Evolutionary conservation across 2,797 vertebrate genomes (phyloP), one percentile per base, ranked within the genome.

Genomic region (Syngnathus acus): DNA sequence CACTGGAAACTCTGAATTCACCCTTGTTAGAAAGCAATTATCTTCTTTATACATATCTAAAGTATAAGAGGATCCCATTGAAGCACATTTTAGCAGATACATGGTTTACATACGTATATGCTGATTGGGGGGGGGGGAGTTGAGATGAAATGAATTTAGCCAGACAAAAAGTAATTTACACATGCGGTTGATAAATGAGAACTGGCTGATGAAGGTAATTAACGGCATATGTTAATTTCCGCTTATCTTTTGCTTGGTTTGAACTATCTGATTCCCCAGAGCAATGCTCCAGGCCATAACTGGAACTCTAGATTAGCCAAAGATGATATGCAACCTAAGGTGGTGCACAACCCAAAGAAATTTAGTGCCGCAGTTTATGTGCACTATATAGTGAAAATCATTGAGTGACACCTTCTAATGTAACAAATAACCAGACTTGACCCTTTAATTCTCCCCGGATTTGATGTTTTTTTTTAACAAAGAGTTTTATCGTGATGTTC

Each of bases 121-220:
- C 26, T 57, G 55, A 21, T 60, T 42, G 21, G n/a, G 5, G 14
- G 10, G 1, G 9, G 13, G 50, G 66, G 65, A 70, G 53, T 69
- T 79, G 73, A 83, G 85, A 82, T 82, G 74, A 71, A 87, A 87
- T 85, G 64, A 86, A 89, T 86, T 86, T 82, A 84, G 78, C 81
- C 78, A 74, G 73, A 73, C 83, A 85, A 84, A 85, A 88, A 85
- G 82, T 81, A 84, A 89, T 88, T 89, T 84, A 79, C 78, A 89
- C 81, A 65, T 84, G 72, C 76, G 71, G 62, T 78, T 87, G 84
- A 89, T 88, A 88, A 87, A 89, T 78, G 82, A 79, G 74, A 47
- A 70, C 65, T 39, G 74, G 62, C 74, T 79, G 84, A 87, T 88
- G 80, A 82, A 74, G 71, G 72, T 81, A 88, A 90, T 88, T 88